Evolutionary conservation across 1,140 invertebrate species (phyloP).

Genomic region (Diorhabda sublineata): DNA sequence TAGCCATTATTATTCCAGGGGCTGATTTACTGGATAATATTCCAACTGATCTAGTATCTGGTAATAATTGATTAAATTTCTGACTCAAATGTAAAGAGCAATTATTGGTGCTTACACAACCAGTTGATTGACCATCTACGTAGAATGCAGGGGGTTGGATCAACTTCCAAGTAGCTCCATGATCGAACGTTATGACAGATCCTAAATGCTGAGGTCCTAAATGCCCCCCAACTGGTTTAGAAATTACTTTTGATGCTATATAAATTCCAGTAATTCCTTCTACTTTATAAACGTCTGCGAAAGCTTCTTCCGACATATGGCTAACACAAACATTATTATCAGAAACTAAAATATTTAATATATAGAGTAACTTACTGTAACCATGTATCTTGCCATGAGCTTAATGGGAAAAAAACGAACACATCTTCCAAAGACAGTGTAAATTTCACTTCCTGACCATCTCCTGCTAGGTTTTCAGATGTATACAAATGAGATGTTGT

Average conservation of each 20-base stretch:
- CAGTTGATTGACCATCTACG: constrained; percentile 59
- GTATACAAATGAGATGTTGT: constrained; percentile 74
- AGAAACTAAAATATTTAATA: constrained; percentile 5
- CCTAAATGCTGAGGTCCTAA: constrained; percentile 70
- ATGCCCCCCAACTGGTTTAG: constrained; percentile 49
- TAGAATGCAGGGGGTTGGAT: constrained; percentile 66
- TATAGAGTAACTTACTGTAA: constrained; percentile 62
- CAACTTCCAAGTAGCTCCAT: constrained; percentile 75
- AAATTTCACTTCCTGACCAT: constrained; percentile 60
- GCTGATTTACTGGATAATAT: constrained; percentile 84
- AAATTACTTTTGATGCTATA: constrained; percentile 74
- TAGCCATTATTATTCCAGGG: constrained; percentile 82
- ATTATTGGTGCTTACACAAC: constrained; percentile 58
- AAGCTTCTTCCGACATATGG: constrained; percentile 71
- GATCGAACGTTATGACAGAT: constrained; percentile 84
- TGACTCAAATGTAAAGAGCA: constrained; percentile 86
- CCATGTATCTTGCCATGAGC: constrained; percentile 76
- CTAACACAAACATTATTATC: constrained; percentile 49
- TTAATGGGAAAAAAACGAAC: constrained; percentile 78
- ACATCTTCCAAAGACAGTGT: constrained; percentile 76
- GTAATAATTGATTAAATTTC: constrained; percentile 77
- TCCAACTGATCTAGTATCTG: constrained; percentile 68
- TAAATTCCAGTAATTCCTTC: constrained; percentile 83
- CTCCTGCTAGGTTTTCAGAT: constrained; percentile 57
- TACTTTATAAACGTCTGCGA: constrained; percentile 87